phyloP scores from a whole-genome alignment of 2,113 vertebrate species.

The Stigmatopora argus region DNA sequence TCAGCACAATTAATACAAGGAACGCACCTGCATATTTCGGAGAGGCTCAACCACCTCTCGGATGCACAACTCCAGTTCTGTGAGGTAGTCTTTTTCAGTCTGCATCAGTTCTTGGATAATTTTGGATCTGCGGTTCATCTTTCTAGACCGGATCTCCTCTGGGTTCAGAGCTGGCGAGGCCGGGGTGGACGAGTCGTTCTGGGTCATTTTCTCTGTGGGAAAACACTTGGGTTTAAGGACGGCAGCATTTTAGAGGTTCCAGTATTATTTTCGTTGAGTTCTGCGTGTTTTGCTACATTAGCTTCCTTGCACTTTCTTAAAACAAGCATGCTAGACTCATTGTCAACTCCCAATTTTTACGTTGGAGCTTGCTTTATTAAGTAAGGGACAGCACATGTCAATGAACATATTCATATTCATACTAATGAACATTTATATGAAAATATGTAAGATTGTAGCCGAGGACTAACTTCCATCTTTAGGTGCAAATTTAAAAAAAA shows the following conservation, averaged over 20 bases:
- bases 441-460: too few species aligned
- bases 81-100: slow-evolving; percentile 86
- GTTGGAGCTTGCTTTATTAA: too few species aligned
- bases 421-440: too few species aligned
- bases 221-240: background rate
- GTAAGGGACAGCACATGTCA: too few species aligned
- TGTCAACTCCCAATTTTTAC: background rate
- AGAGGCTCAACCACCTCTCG: slow-evolving; percentile 85
- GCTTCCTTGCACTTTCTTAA: background rate
- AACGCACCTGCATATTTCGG: slow-evolving; percentile 76
- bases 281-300: background rate
- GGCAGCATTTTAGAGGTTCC: background rate
- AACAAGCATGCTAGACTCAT: background rate
- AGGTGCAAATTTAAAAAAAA: too few species aligned
- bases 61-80: slow-evolving; percentile 82
- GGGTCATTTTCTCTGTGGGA: slow-evolving; percentile 84
- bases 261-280: background rate
- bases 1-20: background rate
- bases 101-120: slow-evolving; percentile 87
- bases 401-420: too few species aligned
- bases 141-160: slow-evolving; percentile 70
- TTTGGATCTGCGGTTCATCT: slow-evolving; percentile 84
- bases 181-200: slow-evolving; percentile 52
- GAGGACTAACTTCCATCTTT: too few species aligned
- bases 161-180: slow-evolving; percentile 62